Conservation (phyloP, 2,888 invertebrate species). For the Erannis defoliaria region DNA sequence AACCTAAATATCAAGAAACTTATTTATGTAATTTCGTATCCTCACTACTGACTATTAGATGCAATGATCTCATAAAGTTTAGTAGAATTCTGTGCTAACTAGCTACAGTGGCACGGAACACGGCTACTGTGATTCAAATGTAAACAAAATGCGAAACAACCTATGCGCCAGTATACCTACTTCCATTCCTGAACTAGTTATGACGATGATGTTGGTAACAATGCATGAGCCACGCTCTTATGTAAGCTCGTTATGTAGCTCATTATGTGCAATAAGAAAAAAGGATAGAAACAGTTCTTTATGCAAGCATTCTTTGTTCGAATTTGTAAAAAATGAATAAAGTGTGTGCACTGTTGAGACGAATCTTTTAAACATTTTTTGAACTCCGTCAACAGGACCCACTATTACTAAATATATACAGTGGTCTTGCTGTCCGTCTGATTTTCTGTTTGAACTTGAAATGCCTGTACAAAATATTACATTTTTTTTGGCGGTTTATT, state of each 20-base stretch:
- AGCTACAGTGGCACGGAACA: conserved; percentile 41
- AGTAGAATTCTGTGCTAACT: conserved; percentile 16
- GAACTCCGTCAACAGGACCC: too few relatives aligned
- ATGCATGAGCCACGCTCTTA: conserved; percentile 31
- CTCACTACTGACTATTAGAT: not conserved
- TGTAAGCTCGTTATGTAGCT: conserved; percentile 10
- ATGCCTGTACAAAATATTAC: too few relatives aligned
- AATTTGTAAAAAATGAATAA: not conserved
- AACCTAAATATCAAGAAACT: not conserved
- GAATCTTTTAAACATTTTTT: not conserved
- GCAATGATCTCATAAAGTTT: conserved; percentile 58
- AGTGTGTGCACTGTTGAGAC: not conserved
- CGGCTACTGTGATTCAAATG: conserved; percentile 57
- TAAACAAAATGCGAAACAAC: too few relatives aligned
- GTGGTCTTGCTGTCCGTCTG: too few relatives aligned
- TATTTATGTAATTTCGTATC: too few relatives aligned
- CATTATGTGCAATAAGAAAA: conserved; percentile 5
- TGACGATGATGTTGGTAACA: conserved; percentile 18
- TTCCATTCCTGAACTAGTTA: conserved; percentile 29
- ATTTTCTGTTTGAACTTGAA: too few relatives aligned
- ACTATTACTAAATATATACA: too few relatives aligned
- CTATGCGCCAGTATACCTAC: too few relatives aligned
- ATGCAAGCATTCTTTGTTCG: conserved; percentile 12
- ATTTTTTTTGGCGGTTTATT: too few relatives aligned
- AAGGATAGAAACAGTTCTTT: conserved; percentile 2